Evolutionary conservation across 2,797 vertebrate genomes (phyloP), one percentile per base, ranked within the genome.

Genomic region (Octomys mimax): DNA sequence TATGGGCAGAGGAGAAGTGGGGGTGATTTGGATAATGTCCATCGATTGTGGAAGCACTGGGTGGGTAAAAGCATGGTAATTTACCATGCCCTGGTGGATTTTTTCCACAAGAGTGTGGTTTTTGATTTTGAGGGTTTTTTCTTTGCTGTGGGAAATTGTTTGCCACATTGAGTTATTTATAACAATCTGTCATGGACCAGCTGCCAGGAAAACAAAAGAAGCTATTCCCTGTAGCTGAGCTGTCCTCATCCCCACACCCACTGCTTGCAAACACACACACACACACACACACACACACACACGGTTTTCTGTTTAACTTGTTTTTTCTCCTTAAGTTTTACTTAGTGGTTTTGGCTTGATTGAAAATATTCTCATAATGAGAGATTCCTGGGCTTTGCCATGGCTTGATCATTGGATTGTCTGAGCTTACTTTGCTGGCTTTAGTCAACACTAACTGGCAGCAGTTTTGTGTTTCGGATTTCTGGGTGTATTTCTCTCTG

Each of bases 161-260:
- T 96, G 95, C 92, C 95, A 97, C 87, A 96, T 94, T 96, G 77
- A 92, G 84, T 96, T 97, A 96, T 94, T 97, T 95, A 78, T 94
- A 95, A 96, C 89, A 94, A 79, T 97, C 84, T 96, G 91, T 93
- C 86, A 33, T 64, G 83, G 95, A 96, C 89, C 92, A 95, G 85
- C 96, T 97, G 93, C 96, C 97, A 96, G 94, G 87, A 94, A 89
- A 92, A 95, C 82, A 96, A 88, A 84, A 89, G 49, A 95, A 70
- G 22, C 89, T 92, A 79, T 94, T 96, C 92, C 95, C 91, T 90
- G 87, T 89, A 95, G 94, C 75, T 93, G 12, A 95, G 94, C 75
- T 93, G 12, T 73, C 21, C n/a, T 77, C 83, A 73, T 80, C 82
- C 54, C 92, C 61, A 70, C 26, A 86, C 64, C 59, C n/a, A 66